Base-by-base conservation (phyloP, 92 coral and sea anemone genomes). In the Epizoanthus ramosus region DNA sequence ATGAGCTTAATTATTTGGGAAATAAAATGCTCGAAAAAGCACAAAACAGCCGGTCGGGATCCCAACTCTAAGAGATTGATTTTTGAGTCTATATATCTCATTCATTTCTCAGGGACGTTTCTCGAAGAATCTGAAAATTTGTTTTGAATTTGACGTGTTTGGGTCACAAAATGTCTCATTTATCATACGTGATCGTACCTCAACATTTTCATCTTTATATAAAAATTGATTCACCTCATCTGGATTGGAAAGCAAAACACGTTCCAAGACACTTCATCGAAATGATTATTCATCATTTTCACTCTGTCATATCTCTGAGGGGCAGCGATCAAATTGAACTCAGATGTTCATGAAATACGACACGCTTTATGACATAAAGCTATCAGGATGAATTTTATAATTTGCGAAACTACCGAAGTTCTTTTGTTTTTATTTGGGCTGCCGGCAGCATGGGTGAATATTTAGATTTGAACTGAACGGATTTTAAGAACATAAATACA, bases 211-310 rank as follows among this genome's bases (percentile, higher is more conserved):
- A 24, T 64, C 23, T 41, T 60, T 60, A 15, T 57, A 39, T 16
- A 60, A 60, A 57, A 76, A 24, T 35, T 19, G 10, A 59, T 59
- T 33, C 39, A 4, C 3, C 63, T 76, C 43, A 39, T n/a, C n/a
- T n/a, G n/a, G n/a, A n/a, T 21, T 41, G 39, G 71, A 23, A 77
- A n/a, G 71, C 54, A 22, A 59, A 19, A 41, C 70, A 77, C 43
- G 66, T 18, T 54, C 64, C 37, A 18, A 9, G 15, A 17, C 16
- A 41, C 15, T 61, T 63, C 21, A 45, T 77, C 71, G 35, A 43
- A 61, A 63, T 76, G 22, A 39, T 75, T 24, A 35, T 50, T 50
- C 54, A 50, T 1, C 16, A 50, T 50, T 50, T 12, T 10, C 54
- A 50, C 16, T 50, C 39, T 75, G 56, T 52, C 37, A 8, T 16